These are phyloP conservation scores for Hoplias malabaricus DNA, from an alignment of 2,113 vertebrate species.

Conservation along the genomic window DNA sequence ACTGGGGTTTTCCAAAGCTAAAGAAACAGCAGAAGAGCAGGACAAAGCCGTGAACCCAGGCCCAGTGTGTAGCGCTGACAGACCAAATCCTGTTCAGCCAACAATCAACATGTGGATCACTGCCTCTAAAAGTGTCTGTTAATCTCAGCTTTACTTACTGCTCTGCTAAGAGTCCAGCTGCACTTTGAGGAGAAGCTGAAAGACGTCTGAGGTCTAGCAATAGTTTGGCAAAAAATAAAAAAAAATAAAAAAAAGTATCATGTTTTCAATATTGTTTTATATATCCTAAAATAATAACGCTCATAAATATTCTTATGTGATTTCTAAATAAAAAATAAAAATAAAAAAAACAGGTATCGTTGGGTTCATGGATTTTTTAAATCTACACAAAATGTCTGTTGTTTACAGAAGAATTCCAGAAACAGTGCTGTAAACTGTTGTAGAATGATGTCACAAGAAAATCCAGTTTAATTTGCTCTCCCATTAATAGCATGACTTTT, in stretches of 20 bases:
- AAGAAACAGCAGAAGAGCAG: background rate
- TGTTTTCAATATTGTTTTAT: too few relatives aligned
- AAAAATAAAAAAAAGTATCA: background rate
- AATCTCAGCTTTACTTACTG: slow-evolving; percentile 9
- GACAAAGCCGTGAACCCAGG: background rate
- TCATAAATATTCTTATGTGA: too few relatives aligned
- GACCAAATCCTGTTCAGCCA: slow-evolving; percentile 43
- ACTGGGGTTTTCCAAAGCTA: background rate
- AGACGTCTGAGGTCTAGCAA: background rate
- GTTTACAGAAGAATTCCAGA: too few relatives aligned
- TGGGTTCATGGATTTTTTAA: too few relatives aligned
- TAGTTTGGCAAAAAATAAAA: background rate
- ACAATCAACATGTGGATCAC: slow-evolving; percentile 40
- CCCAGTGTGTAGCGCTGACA: background rate
- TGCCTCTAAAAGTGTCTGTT: background rate
- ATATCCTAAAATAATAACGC: too few relatives aligned
- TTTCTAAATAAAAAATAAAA: too few relatives aligned
- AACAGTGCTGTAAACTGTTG: too few relatives aligned
- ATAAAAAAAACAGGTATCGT: too few relatives aligned
- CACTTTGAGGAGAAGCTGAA: background rate
- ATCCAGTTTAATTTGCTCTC: too few relatives aligned
- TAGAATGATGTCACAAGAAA: too few relatives aligned
- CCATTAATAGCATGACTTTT: too few relatives aligned
- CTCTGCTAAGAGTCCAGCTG: background rate
- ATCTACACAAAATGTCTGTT: too few relatives aligned